Evolutionary conservation across 2,888 invertebrate species (phyloP), one percentile per base, ranked within the genome.

Genomic region (Hemithea aestivaria): DNA sequence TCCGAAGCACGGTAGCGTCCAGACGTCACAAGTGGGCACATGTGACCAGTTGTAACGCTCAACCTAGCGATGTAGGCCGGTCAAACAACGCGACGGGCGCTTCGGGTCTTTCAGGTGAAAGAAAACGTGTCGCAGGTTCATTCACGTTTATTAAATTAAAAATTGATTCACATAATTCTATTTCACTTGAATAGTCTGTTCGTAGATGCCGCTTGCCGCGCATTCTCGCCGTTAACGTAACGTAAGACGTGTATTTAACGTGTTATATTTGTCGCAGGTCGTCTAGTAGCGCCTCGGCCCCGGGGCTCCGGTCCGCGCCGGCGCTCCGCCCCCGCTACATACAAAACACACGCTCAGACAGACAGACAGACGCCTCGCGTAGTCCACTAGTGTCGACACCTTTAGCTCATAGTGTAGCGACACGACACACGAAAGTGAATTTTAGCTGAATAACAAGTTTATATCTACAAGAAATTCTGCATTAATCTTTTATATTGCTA

Each of bases 211-310:
- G 38, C 10, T 33, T 25, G 21, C 28, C 35, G 35, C 21, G 20
- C 27, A 10, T 10, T n/a, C 40, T 36, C 48, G 51, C 22, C 30
- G 45, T 11, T 26, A 30, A 31, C 33, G 35, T 30, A 55, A 56
- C 48, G 53, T 41, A 48, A 48, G 39, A 46, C 36, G 44, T 28
- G 28, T 22, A 16, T 40, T 57, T 56, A 52, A 53, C 45, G 44
- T 42, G 38, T 52, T 49, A 51, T 20, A 31, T 48, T 34, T 28
- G 44, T 35, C 21, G 36, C 10, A 26, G 35, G 31, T 48, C 38
- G 40, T 60, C 73, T 79, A 87, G 79, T 80, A 85, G 65, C 81
- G 82, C 56, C 87, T 83, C 64, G 81, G 71, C 56, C 73, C 80
- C 71, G 75, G 62, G 63, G 74, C 79, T 50, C 59, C 71, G 56